A percentile compares a stretch with the other conserved stretches of the same genome.
Conservation (phyloP, 92 coral and sea anemone species). For the Porites divaricata region DNA sequence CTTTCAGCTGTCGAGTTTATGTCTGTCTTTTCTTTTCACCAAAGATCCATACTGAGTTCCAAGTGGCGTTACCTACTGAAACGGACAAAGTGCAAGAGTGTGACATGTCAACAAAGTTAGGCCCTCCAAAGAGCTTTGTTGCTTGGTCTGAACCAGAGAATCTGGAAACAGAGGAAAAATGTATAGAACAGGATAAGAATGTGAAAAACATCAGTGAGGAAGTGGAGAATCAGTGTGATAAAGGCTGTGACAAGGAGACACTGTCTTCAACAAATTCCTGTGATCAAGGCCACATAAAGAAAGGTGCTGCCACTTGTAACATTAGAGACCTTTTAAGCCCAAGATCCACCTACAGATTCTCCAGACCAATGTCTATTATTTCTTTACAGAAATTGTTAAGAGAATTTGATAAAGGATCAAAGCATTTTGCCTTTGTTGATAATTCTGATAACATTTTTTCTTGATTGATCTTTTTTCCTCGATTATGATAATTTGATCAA, state of each 20-base stretch:
- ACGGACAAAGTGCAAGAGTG: not conserved
- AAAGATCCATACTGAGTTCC: conserved; percentile 44
- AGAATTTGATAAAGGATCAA: no score
- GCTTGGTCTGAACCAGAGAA: conserved; percentile 40
- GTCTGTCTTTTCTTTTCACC: not conserved
- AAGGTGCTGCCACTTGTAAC: conserved; percentile 1
- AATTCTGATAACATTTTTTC: no score
- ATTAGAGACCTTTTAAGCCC: not conserved
- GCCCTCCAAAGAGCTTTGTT: conserved; percentile 40
- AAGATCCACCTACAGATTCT: no score
- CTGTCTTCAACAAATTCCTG: not conserved
- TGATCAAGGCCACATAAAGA: conserved; percentile 1
- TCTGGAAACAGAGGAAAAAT: not conserved
- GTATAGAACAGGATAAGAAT: not conserved
- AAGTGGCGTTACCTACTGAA: conserved; percentile 11
- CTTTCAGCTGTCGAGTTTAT: not conserved
- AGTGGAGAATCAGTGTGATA: not conserved
- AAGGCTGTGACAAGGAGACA: not conserved
- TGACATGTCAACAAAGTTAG: not conserved
- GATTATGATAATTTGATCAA: no score
- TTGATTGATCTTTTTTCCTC: no score
- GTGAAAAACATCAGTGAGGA: not conserved
- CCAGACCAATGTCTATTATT: no score
- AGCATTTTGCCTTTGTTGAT: no score
- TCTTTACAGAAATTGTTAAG: no score